A percentile compares a stretch with the other conserved stretches of the same genome.
Evolutionary conservation across 2,888 invertebrate species (phyloP).

Genomic region (Mythimna loreyi): DNA sequence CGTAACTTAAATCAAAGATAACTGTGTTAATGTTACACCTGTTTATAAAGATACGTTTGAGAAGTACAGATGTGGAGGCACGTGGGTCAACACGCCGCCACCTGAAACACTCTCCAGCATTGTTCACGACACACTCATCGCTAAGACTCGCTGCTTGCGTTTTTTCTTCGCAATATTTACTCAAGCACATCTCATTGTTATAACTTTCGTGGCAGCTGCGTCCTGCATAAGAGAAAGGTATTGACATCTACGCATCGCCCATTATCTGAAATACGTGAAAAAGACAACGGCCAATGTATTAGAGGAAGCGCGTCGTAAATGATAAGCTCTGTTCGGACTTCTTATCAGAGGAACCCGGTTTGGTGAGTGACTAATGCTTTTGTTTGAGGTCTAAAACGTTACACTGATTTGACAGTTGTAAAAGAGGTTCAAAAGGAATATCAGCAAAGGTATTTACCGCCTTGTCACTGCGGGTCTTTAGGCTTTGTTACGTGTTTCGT

Average conservation of each 20-base stretch:
- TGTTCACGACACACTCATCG: conserved; percentile 83
- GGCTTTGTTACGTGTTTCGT: background rate
- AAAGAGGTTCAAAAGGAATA: conserved; percentile 24
- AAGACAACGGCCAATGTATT: conserved; percentile 74
- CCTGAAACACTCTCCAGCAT: conserved; percentile 82
- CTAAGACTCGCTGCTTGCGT: conserved; percentile 72
- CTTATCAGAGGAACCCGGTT: conserved; percentile 50
- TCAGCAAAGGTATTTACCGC: conserved; percentile 2
- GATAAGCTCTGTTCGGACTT: conserved; percentile 68
- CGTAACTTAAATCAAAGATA: conserved; percentile 48
- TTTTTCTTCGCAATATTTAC: conserved; percentile 80
- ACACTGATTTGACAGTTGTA: conserved; percentile 37
- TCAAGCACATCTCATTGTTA: conserved; percentile 77
- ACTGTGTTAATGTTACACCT: conserved; percentile 50
- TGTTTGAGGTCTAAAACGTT: conserved; percentile 38
- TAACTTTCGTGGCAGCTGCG: conserved; percentile 78
- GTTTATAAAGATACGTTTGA: conserved; percentile 52
- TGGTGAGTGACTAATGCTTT: conserved; percentile 66
- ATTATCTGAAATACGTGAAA: conserved; percentile 78
- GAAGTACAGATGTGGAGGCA: conserved; percentile 60
- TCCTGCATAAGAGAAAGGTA: conserved; percentile 69
- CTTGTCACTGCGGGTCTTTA: conserved; percentile 7
- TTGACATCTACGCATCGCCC: conserved; percentile 71
- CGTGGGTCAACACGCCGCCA: conserved; percentile 76
- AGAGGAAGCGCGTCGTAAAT: conserved; percentile 70